Conservation (phyloP, 2,888 invertebrate species). For the Drosophila quinaria region DNA sequence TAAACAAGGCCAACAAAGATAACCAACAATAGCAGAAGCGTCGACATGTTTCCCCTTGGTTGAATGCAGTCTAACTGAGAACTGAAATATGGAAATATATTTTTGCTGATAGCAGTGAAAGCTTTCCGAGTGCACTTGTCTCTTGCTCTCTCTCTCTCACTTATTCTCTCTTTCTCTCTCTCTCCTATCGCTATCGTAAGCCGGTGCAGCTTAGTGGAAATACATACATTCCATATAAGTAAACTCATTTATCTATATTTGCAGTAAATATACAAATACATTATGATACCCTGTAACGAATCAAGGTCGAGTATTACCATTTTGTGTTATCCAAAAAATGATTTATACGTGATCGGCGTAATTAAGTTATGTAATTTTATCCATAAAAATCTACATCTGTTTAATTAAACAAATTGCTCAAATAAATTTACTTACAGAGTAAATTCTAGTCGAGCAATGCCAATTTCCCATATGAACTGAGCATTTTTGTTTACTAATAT, state of each 20-base stretch:
- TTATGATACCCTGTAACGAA: background rate
- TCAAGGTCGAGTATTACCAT: background rate
- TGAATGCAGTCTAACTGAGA: conserved; percentile 38
- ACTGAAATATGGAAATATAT: background rate
- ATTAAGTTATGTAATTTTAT: too few species aligned
- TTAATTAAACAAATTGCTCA: background rate
- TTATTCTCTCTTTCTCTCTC: background rate
- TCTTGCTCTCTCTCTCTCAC: background rate
- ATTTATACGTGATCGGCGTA: too few species aligned
- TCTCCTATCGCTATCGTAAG: background rate
- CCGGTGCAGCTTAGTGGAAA: background rate
- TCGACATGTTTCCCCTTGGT: conserved; percentile 38
- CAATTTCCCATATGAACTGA: background rate
- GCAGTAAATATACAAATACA: background rate
- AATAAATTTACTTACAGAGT: background rate
- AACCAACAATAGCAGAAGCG: conserved; percentile 37
- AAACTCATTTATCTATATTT: background rate
- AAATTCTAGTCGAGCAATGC: background rate
- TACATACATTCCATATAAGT: background rate
- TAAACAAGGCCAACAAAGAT: conserved; percentile 24
- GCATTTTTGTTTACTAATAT: background rate
- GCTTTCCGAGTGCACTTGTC: conserved; percentile 22
- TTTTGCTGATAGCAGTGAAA: background rate
- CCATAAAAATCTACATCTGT: too few species aligned
- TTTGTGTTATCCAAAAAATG: background rate